Conservation (phyloP, 2,113 vertebrate genomes). For the Xiphophorus couchianus region DNA sequence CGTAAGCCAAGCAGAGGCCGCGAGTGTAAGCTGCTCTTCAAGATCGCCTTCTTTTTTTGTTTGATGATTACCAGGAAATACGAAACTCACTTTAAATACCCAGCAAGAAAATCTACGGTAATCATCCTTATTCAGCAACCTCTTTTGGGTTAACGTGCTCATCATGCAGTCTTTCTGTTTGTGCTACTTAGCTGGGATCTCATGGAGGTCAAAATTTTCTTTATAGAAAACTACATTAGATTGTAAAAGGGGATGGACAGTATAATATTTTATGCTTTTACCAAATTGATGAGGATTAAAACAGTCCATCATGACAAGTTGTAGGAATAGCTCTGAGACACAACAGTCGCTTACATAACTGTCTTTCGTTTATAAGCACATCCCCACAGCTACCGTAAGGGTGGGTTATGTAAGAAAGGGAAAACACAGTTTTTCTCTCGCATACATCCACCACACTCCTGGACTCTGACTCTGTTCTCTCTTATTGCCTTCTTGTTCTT, state of each 20-base stretch:
- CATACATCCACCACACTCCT: slow-evolving; percentile 1
- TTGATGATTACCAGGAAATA: slow-evolving; percentile 41
- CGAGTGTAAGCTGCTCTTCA: slow-evolving; percentile 7
- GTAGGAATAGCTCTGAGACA: slow-evolving; percentile 27
- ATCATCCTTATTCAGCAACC: slow-evolving; percentile 4
- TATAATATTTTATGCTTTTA: slow-evolving; percentile 4
- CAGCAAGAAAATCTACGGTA: slow-evolving; percentile 7
- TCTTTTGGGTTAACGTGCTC: slow-evolving; percentile 2
- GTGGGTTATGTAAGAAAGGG: slow-evolving; percentile 47
- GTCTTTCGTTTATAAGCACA: slow-evolving; percentile 61
- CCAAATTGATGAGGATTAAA: slow-evolving; percentile 19
- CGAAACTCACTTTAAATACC: slow-evolving; percentile 34
- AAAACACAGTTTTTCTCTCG: not conserved
- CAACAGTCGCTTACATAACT: slow-evolving; percentile 56
- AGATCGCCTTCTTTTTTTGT: slow-evolving; percentile 31
- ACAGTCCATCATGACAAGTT: slow-evolving; percentile 4
- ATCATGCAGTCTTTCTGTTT: slow-evolving; percentile 3
- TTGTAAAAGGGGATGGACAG: not conserved
- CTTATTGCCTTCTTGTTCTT: slow-evolving; percentile 12
- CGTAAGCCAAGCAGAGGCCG: slow-evolving; percentile 32
- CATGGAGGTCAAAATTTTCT: slow-evolving; percentile 24
- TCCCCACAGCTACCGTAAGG: slow-evolving; percentile 44
- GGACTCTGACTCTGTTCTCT: not conserved
- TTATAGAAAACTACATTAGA: slow-evolving; percentile 4
- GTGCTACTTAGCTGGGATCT: slow-evolving; percentile 24